Evolutionary conservation across 2,888 invertebrate species (phyloP).

Genomic region (Endomychus coccineus): DNA sequence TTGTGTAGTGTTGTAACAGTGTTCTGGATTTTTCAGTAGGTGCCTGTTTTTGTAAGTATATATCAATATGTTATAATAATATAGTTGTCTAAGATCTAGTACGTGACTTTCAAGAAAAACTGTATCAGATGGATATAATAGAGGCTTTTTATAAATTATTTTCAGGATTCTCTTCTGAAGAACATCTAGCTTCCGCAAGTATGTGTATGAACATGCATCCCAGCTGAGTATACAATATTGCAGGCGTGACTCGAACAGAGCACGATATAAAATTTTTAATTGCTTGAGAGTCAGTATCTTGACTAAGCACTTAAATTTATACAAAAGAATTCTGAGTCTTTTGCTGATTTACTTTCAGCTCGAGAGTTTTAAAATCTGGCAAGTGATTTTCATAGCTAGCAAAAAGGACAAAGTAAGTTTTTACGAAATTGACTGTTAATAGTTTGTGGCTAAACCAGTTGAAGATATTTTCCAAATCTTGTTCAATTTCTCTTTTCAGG

Average conservation of each 20-base stretch:
- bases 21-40: too few species aligned
- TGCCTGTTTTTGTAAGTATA: too few species aligned
- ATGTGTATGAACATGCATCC: conserved; percentile 5
- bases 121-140: conserved; percentile 2
- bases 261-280: background rate
- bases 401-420: background rate
- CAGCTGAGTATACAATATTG: conserved; percentile 2
- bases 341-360: background rate
- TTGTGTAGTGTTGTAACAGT: too few species aligned
- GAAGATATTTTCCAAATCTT: background rate
- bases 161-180: conserved; percentile 2
- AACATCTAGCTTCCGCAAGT: background rate
- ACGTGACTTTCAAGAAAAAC: background rate
- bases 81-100: conserved; percentile 1
- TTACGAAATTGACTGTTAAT: background rate
- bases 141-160: background rate
- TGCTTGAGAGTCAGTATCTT: background rate
- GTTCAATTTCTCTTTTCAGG: background rate
- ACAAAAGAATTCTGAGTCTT: conserved; percentile 1
- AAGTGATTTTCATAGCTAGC: background rate
- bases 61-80: too few species aligned
- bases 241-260: conserved; percentile 2
- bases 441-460: background rate
- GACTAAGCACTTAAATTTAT: conserved; percentile 1
- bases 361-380: background rate